Conservation (phyloP, 30 jellyfish, hydroid and myxozoan species). For the Pelagia noctiluca region DNA sequence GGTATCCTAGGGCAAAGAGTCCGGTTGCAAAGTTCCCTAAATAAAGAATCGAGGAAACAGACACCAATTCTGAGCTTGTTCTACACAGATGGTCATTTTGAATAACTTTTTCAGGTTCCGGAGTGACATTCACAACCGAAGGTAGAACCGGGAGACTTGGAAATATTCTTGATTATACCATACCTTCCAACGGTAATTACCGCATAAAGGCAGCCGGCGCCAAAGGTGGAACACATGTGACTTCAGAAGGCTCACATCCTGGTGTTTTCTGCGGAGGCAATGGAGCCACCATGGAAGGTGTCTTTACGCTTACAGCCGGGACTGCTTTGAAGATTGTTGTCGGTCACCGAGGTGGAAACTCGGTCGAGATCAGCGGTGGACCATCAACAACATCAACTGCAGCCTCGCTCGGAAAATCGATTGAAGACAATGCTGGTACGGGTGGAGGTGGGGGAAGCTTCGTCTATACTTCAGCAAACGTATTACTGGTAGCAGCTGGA, state of each 20-base stretch:
- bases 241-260: conserved; percentile 51
- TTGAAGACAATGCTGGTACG: conserved; percentile 69
- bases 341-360: conserved; percentile 72
- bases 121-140: conserved; percentile 51
- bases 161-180: conserved; percentile 1
- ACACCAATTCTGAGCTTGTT: too few relatives aligned
- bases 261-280: conserved; percentile 70
- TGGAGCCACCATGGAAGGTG: conserved; percentile 71
- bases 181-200: conserved; percentile 40
- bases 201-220: conserved; percentile 62
- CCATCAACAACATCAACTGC: conserved; percentile 61
- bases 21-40: neutral
- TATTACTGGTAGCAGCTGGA: conserved; percentile 60
- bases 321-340: conserved; percentile 44
- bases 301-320: conserved; percentile 44
- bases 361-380: conserved; percentile 61
- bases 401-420: conserved; percentile 31
- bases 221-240: conserved; percentile 65
- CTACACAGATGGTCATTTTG: too few relatives aligned
- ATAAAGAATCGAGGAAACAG: too few relatives aligned
- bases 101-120: too few relatives aligned
- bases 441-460: conserved; percentile 79
- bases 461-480: conserved; percentile 55
- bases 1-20: too few relatives aligned
- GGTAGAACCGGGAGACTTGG: conserved; percentile 70